These are phyloP conservation scores for Clusia tigrina DNA, from an alignment of 2,888 invertebrate species.

Conservation along the genomic window DNA sequence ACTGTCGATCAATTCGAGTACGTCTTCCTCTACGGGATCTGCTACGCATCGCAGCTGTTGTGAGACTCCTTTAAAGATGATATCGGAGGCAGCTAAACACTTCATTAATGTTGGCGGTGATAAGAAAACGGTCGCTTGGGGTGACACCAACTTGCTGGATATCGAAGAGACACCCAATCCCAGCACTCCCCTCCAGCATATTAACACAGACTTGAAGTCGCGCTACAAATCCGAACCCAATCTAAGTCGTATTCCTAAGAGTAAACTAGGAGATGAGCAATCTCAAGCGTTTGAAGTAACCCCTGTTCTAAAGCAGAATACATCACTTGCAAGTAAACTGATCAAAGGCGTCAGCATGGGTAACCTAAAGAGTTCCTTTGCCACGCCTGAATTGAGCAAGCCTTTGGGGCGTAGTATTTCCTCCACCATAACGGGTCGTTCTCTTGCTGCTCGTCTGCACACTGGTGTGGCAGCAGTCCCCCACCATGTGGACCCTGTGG, in stretches of 20 bases:
- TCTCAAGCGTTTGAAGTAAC: neutral
- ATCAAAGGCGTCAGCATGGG: constrained; percentile 64
- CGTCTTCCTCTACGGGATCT: constrained; percentile 14
- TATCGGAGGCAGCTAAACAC: constrained; percentile 46
- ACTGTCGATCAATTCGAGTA: constrained; percentile 22
- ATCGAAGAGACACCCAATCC: constrained; percentile 48
- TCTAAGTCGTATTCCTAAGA: constrained; percentile 44
- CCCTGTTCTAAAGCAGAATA: too few species aligned
- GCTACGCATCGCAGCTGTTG: constrained; percentile 40
- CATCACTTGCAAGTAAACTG: too few species aligned
- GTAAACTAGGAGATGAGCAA: constrained; percentile 19
- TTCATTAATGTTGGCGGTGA: constrained; percentile 37
- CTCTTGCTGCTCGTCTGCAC: constrained; percentile 34
- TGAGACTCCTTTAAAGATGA: constrained; percentile 50
- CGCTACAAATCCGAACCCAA: constrained; percentile 63
- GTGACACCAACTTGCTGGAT: constrained; percentile 46
- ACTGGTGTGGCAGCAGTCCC: constrained; percentile 15
- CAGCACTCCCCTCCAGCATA: constrained; percentile 45
- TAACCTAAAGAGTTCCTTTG: constrained; percentile 58
- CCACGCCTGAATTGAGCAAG: constrained; percentile 53
- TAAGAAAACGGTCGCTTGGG: constrained; percentile 54
- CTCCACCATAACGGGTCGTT: constrained; percentile 46
- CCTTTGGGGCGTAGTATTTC: constrained; percentile 52
- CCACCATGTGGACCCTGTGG: constrained; percentile 40
- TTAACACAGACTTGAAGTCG: constrained; percentile 46